Evolutionary conservation across 2,888 invertebrate species (phyloP).

Genomic region (Pedicia rivosa): DNA sequence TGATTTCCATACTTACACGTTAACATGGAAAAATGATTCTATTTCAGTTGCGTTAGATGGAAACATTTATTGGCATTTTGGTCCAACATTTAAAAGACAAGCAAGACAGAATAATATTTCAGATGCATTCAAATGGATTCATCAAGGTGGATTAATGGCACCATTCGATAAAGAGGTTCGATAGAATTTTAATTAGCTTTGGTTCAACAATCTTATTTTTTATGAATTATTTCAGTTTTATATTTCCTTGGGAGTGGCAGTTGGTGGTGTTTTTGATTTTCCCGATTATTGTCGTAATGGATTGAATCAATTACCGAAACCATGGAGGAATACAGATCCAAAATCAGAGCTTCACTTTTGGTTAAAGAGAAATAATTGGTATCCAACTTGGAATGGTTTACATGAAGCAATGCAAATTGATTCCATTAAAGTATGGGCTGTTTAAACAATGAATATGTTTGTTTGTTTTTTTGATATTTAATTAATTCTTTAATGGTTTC

Average conservation of each 20-base stretch:
- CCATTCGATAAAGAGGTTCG: constrained; percentile 65
- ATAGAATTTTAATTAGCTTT: too few species aligned
- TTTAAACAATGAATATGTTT: too few species aligned
- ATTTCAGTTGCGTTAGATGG: constrained; percentile 35
- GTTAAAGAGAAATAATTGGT: constrained; percentile 45
- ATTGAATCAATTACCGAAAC: constrained; percentile 33
- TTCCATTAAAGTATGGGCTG: constrained; percentile 25
- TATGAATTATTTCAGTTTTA: too few species aligned
- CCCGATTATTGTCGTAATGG: constrained; percentile 33
- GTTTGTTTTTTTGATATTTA: too few species aligned
- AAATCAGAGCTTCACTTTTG: constrained; percentile 56
- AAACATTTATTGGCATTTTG: constrained; percentile 32
- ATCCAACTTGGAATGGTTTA: constrained; percentile 45
- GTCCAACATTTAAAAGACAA: constrained; percentile 24
- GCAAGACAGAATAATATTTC: constrained; percentile 13
- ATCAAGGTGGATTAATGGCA: constrained; percentile 39
- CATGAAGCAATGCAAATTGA: constrained; percentile 26
- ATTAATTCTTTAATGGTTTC: too few species aligned
- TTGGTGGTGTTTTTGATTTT: constrained; percentile 60
- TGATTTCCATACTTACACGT: constrained; percentile 48
- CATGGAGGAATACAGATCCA: constrained; percentile 54
- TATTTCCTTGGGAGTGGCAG: constrained; percentile 58
- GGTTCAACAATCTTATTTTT: too few species aligned
- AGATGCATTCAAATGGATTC: constrained; percentile 39
- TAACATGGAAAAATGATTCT: constrained; percentile 40